Conservation (phyloP, 2,113 vertebrate genomes). For the Romanogobio albipinnatus region DNA sequence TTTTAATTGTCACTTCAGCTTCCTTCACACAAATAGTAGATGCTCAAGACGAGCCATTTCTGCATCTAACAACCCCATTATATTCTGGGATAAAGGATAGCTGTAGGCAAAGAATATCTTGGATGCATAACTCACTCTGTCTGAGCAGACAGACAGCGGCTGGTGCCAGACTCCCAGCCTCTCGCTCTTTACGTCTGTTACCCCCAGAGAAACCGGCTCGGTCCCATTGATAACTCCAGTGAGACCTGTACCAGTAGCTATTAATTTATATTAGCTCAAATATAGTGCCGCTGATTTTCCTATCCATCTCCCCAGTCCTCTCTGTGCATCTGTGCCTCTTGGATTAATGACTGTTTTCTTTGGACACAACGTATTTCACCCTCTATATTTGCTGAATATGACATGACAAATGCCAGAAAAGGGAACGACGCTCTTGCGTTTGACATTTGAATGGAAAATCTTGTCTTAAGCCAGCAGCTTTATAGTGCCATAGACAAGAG, state of each 20-base stretch:
- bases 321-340: slow-evolving; percentile 42
- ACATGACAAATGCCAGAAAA: slow-evolving; percentile 51
- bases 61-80: slow-evolving; percentile 41
- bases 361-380: slow-evolving; percentile 41
- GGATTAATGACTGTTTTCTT: slow-evolving; percentile 49
- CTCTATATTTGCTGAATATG: slow-evolving; percentile 42
- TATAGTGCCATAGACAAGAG: slow-evolving; percentile 32
- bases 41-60: slow-evolving; percentile 26
- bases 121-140: slow-evolving; percentile 43
- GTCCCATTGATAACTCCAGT: slow-evolving; percentile 35
- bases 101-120: slow-evolving; percentile 33
- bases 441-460: slow-evolving; percentile 60
- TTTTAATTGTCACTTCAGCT: slow-evolving; percentile 34
- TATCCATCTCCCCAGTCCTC: slow-evolving; percentile 26
- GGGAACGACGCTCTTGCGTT: slow-evolving; percentile 40
- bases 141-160: slow-evolving; percentile 45
- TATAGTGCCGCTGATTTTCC: slow-evolving; percentile 35
- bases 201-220: slow-evolving; percentile 15
- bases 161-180: slow-evolving; percentile 32
- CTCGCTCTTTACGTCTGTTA: slow-evolving; percentile 10
- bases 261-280: slow-evolving; percentile 52
- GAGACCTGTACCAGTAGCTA: slow-evolving; percentile 42
- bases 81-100: slow-evolving; percentile 35
- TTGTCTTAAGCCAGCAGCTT: slow-evolving; percentile 48
- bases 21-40: slow-evolving; percentile 30